A percentile compares a stretch with the other conserved stretches of the same genome.
These are phyloP conservation scores for Orcinus orca DNA, from an alignment of 2,113 vertebrate genomes.

Conservation along the genomic window DNA sequence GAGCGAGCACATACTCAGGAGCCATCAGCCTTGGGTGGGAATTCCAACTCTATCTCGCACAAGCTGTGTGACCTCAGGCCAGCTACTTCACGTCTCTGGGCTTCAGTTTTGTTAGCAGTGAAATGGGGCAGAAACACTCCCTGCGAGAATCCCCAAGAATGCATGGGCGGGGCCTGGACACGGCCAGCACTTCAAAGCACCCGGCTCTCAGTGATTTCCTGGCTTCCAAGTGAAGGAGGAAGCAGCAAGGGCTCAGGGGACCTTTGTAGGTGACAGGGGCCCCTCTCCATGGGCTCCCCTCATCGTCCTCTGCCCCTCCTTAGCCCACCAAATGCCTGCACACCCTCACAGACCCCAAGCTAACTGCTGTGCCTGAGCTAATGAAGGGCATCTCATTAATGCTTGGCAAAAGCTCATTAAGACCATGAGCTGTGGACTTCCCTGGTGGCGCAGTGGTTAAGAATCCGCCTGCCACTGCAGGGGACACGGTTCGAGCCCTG, in stretches of 20 bases:
- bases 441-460: too few species aligned
- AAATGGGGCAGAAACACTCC: not conserved
- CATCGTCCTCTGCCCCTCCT: not conserved
- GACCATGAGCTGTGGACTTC: not conserved
- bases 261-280: not conserved
- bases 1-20: not conserved
- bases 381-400: not conserved
- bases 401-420: conserved; percentile 9
- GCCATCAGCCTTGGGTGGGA: not conserved
- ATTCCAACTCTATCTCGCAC: not conserved
- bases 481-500: too few species aligned
- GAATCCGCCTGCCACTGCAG: too few species aligned
- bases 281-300: not conserved
- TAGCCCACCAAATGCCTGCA: not conserved
- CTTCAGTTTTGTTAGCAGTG: not conserved
- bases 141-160: not conserved
- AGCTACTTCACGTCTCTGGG: not conserved
- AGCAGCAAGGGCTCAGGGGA: not conserved
- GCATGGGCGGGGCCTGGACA: accelerated
- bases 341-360: not conserved
- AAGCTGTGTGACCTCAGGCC: not conserved
- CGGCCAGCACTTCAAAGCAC: not conserved
- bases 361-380: not conserved
- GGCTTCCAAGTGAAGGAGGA: not conserved
- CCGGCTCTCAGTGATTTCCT: not conserved